Conservation (phyloP, 2,113 vertebrate species). For the Amphiprion percula region DNA sequence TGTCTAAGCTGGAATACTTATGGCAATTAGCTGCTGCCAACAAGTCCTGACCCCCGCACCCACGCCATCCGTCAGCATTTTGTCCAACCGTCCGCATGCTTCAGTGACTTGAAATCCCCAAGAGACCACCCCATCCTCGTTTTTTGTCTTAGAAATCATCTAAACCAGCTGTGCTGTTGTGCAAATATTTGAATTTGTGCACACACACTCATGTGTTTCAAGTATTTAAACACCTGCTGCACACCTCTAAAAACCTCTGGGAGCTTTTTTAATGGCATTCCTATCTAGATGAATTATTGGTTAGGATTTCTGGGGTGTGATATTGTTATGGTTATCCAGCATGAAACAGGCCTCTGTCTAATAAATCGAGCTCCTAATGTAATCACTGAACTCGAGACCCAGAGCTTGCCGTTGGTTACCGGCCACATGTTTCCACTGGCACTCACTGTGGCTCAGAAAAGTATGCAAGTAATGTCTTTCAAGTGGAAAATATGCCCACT, state of each 20-base stretch:
- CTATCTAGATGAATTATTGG: constrained; percentile 14
- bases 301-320: constrained; percentile 3
- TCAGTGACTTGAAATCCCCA: constrained; percentile 8
- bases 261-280: background rate
- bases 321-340: constrained; percentile 17
- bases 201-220: background rate
- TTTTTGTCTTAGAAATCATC: background rate
- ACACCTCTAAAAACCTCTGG: background rate
- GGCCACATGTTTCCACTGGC: constrained; percentile 50
- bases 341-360: constrained; percentile 3
- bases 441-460: constrained; percentile 21
- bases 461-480: constrained; percentile 32
- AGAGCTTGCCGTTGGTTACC: background rate
- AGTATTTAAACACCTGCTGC: background rate
- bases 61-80: constrained; percentile 43
- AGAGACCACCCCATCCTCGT: constrained; percentile 5
- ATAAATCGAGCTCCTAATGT: constrained; percentile 4
- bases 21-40: constrained; percentile 61
- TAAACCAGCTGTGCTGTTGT: background rate
- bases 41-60: constrained; percentile 45
- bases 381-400: constrained; percentile 1
- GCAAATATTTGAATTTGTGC: too few species aligned
- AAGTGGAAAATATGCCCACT: constrained; percentile 37
- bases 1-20: constrained; percentile 58
- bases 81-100: constrained; percentile 18